Conservation (phyloP, 2,888 invertebrate genomes). For the Chymomyza caudatula region DNA sequence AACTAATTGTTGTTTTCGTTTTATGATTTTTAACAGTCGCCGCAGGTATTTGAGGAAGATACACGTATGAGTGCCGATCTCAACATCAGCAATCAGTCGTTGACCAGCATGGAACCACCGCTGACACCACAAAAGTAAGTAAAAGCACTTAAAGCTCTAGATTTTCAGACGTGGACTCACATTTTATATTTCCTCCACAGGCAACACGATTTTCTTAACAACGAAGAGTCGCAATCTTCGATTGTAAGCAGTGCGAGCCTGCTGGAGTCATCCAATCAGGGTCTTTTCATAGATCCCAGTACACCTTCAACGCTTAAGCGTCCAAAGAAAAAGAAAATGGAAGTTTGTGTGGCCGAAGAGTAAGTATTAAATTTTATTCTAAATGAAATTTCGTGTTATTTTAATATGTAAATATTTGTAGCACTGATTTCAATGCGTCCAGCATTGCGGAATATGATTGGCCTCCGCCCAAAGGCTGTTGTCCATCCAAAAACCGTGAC, state of each 20-base stretch:
- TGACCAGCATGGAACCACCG: slow-evolving; percentile 59
- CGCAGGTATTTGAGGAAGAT: slow-evolving; percentile 85
- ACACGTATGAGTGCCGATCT: slow-evolving; percentile 87
- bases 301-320: slow-evolving; percentile 74
- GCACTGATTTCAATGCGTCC: slow-evolving; percentile 86
- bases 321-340: slow-evolving; percentile 78
- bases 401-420: slow-evolving; percentile 25
- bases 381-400: slow-evolving; percentile 10
- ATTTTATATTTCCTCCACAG: slow-evolving; percentile 30
- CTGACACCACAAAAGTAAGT: slow-evolving; percentile 66
- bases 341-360: slow-evolving; percentile 79
- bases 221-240: slow-evolving; percentile 90
- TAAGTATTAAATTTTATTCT: slow-evolving; percentile 55
- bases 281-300: slow-evolving; percentile 53
- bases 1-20: not conserved
- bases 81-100: slow-evolving; percentile 59
- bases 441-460: slow-evolving; percentile 96
- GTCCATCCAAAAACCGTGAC: slow-evolving; percentile 82
- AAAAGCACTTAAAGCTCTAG: not conserved
- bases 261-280: slow-evolving; percentile 70
- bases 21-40: slow-evolving; percentile 71
- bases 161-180: not conserved
- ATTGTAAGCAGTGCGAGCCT: slow-evolving; percentile 82
- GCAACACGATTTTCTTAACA: slow-evolving; percentile 76
- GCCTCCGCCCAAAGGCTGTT: slow-evolving; percentile 83